Percentiles rank a stretch among this genome's conserved stretches.
phyloP scores from a whole-genome alignment of 92 coral and sea anemone genomes.

The Zoanthus solanderi region DNA sequence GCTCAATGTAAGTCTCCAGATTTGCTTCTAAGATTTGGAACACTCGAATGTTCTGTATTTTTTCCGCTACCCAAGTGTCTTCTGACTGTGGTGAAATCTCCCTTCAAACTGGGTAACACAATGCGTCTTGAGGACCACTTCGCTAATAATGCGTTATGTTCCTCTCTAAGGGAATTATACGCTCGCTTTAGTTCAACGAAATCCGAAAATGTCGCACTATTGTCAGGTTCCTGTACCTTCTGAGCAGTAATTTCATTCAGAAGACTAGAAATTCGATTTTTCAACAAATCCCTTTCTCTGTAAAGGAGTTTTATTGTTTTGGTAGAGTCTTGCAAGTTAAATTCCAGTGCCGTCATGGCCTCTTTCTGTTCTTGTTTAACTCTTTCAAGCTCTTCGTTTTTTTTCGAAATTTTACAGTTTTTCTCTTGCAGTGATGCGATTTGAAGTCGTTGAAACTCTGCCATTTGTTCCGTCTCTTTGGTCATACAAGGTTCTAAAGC shows the following conservation, averaged over 20 bases:
- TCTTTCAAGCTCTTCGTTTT: constrained; percentile 56
- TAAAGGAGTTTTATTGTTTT: constrained; percentile 74
- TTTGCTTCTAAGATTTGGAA: too few species aligned
- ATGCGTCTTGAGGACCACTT: constrained; percentile 71
- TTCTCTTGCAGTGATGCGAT: constrained; percentile 49
- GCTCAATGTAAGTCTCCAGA: too few species aligned
- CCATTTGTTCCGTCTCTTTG: constrained; percentile 21
- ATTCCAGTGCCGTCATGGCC: constrained; percentile 65
- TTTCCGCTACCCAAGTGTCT: constrained; percentile 57
- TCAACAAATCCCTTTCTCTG: constrained; percentile 84
- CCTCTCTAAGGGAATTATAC: constrained; percentile 68
- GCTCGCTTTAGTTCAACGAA: constrained; percentile 84
- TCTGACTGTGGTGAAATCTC: constrained; percentile 56
- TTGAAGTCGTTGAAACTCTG: constrained; percentile 38
- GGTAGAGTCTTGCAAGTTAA: constrained; percentile 74
- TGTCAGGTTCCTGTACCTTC: constrained; percentile 63
- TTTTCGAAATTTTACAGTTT: constrained; percentile 47
- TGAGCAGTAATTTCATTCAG: constrained; percentile 71
- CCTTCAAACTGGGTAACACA: constrained; percentile 76
- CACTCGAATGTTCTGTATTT: background rate
- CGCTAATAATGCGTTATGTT: constrained; percentile 76
- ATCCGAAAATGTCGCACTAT: constrained; percentile 69
- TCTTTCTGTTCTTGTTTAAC: constrained; percentile 56
- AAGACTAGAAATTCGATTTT: constrained; percentile 79
- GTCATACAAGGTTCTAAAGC: constrained; percentile 8